phyloP scores from a whole-genome alignment of 2,888 invertebrate species.

The Matsumyia berberina region DNA sequence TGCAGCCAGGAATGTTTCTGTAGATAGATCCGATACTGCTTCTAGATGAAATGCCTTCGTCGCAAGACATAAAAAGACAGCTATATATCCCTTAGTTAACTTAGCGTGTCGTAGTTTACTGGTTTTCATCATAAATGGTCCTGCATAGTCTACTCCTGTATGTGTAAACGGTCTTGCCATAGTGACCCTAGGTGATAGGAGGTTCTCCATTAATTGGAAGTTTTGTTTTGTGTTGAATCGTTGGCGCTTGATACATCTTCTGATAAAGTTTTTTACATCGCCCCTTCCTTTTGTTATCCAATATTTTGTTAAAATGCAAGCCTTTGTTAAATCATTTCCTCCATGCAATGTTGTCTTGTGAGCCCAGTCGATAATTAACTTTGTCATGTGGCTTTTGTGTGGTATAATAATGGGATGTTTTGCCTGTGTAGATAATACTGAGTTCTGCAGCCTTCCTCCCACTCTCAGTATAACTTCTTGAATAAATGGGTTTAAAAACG shows the following conservation, averaged over 20 bases:
- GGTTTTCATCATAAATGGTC: background rate
- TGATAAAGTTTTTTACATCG: no score
- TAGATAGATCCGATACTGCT: constrained; percentile 53
- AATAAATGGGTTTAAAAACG: no score
- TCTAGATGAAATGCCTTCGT: constrained; percentile 15
- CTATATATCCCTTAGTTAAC: constrained; percentile 42
- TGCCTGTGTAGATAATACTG: no score
- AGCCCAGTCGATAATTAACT: no score
- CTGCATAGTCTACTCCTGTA: background rate
- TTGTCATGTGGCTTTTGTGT: no score
- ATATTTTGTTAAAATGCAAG: no score
- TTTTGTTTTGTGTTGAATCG: background rate
- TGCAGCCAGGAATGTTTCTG: constrained; percentile 77
- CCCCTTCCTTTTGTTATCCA: no score
- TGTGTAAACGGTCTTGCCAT: constrained; percentile 1
- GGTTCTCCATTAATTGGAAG: background rate
- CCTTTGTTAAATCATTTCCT: no score
- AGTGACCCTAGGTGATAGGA: background rate
- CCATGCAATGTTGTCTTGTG: no score
- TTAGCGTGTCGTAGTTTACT: background rate
- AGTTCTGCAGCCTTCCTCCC: no score
- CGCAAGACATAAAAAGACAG: constrained; percentile 38
- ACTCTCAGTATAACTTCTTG: no score
- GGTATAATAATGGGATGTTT: no score
- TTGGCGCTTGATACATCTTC: background rate